These are phyloP conservation scores for Rana temporaria DNA, from an alignment of 2,113 vertebrate species.

Conservation along the genomic window DNA sequence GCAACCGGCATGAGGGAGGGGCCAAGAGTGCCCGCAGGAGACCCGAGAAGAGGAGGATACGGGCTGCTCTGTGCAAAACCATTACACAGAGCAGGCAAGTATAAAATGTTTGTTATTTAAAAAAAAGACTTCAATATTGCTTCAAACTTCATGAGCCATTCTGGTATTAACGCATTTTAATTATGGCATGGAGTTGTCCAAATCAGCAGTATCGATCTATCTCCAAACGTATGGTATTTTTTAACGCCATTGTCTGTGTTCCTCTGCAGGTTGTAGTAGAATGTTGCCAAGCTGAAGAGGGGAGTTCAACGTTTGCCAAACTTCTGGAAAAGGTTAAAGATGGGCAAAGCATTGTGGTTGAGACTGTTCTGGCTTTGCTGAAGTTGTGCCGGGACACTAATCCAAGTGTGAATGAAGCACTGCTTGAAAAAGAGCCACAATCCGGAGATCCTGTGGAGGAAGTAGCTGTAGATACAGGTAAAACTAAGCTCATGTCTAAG, in stretches of 20 bases:
- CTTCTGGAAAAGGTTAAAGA: slow-evolving; percentile 67
- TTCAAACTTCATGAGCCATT: no score
- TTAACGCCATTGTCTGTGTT: neutral
- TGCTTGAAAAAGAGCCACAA: slow-evolving; percentile 48
- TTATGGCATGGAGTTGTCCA: no score
- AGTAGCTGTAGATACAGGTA: slow-evolving; percentile 9
- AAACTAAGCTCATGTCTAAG: neutral
- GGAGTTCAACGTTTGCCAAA: slow-evolving; percentile 61
- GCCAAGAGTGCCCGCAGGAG: no score
- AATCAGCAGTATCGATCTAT: no score
- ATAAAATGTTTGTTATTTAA: no score
- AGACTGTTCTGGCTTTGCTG: slow-evolving; percentile 65
- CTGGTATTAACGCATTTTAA: no score
- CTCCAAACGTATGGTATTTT: neutral
- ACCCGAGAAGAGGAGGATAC: no score
- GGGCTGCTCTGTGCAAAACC: no score
- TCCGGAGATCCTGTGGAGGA: neutral
- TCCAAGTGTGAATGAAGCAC: slow-evolving; percentile 57
- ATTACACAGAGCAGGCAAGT: no score
- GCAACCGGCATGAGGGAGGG: no score
- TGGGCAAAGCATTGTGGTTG: slow-evolving; percentile 55
- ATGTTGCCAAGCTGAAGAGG: slow-evolving; percentile 66
- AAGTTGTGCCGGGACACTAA: slow-evolving; percentile 63
- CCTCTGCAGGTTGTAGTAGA: slow-evolving; percentile 64
- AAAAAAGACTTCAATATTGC: no score